Evolutionary conservation across 2,797 vertebrate species (phyloP).

Genomic region (Lithobates sylvaticus): DNA sequence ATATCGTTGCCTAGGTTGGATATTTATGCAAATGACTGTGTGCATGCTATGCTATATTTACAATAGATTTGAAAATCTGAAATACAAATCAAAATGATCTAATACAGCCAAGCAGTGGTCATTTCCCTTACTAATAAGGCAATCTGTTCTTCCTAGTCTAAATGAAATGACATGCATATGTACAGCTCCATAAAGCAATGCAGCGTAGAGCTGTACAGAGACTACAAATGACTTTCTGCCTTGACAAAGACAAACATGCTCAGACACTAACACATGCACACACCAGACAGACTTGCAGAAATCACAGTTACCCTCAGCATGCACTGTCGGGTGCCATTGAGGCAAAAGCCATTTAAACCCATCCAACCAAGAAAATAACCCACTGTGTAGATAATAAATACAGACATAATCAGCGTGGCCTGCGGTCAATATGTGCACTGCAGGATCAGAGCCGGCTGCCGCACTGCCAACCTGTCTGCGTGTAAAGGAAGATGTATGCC

Average conservation of each 20-base stretch:
- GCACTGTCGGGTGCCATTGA: constrained; percentile 54
- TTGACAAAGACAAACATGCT: constrained; percentile 36
- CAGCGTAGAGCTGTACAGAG: background rate
- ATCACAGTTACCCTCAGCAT: constrained; percentile 56
- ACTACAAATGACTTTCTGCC: constrained; percentile 18
- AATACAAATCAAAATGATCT: background rate
- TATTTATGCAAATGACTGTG: background rate
- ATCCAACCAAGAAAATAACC: constrained; percentile 59
- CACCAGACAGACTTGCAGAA: constrained; percentile 43
- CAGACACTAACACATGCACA: constrained; percentile 45
- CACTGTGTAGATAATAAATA: constrained; percentile 61
- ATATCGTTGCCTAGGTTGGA: too few relatives aligned
- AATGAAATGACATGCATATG: background rate
- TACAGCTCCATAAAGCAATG: background rate
- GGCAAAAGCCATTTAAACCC: constrained; percentile 57
- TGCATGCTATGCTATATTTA: background rate
- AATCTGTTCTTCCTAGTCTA: background rate
- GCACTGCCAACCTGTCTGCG: constrained; percentile 49
- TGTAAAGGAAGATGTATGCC: constrained; percentile 54
- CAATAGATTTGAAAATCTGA: background rate
- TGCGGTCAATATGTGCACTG: constrained; percentile 56
- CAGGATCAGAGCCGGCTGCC: constrained; percentile 51
- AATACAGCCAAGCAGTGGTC: background rate
- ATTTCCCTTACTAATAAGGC: background rate
- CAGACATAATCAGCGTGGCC: constrained; percentile 61